Base-by-base conservation (phyloP, 92 coral and sea anemone genomes). In the Porites evermanni region DNA sequence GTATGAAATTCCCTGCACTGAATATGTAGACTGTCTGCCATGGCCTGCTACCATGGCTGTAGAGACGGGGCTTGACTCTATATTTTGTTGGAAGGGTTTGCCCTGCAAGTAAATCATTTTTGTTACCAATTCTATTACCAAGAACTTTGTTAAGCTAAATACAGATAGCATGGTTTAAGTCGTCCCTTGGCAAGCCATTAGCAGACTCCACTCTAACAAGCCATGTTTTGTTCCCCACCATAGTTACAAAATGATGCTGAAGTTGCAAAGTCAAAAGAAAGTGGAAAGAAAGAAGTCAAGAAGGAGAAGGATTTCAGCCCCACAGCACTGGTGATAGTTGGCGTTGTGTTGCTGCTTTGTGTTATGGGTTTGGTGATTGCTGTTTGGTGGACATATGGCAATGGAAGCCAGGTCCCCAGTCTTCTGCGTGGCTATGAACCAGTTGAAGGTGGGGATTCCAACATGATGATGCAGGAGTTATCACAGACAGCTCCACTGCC, bases 361-460 rank as follows among this genome's bases (percentile, higher is more conserved):
- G 23, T 83, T 64, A 2, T 60, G 23, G 87, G 50, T 6, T 72
- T 83, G 67, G 87, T 17, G 16, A 71, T 10, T 63, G 87, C 65
- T 12, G 80, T 83, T 13, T 83, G 87, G 87, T 83, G 87, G 87
- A 44, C 80, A 2, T 83, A 60, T 11, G 87, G 87, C 51, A 50
- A 47, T 29, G 87, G 87, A 26, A 64, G 47, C 64, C 87, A 74
- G 53, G 19, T 77, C 32, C 64, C 79, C 12, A 21, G 87, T 12
- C 69, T 73, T 51, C 8, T 61, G 72, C 71, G 72, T 4, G 87
- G 87, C 12, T 83, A 83, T 74, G 87, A 83, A 83, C 87, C 79
- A 47, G 80, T 83, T 6, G 65, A 64, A 24, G 73, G 61, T 14
- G 7, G 1, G 7, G 87, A 83, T 72, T 8, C 1, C 24, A 61